Evolutionary conservation across 2,888 invertebrate species (phyloP), one percentile per base, ranked within the genome.

Genomic region (Hydrotaea cyrtoneurina): DNA sequence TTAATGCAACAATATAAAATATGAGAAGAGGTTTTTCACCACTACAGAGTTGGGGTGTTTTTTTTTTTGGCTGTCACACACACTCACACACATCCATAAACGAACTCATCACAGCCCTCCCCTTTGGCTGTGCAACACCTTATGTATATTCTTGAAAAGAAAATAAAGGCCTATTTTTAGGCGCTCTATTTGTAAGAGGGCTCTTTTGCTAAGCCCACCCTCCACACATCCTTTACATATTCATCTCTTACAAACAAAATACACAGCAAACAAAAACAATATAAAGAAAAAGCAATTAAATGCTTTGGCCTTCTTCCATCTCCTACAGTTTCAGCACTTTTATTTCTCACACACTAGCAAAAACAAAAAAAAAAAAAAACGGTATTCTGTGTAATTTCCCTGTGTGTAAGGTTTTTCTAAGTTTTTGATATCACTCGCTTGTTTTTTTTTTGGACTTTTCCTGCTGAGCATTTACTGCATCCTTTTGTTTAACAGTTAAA

Each of bases 251-350:
- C 55, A 57, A 10, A 77, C 59, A 85, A 80, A 85, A n/a, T n/a
- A n/a, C n/a, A n/a, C n/a, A n/a, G n/a, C n/a, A n/a, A n/a, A n/a
- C n/a, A n/a, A n/a, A n/a, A n/a, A n/a, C n/a, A n/a, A n/a, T n/a
- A n/a, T n/a, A n/a, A n/a, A n/a, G n/a, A n/a, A 85, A 85, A 85
- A 80, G 85, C 85, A 82, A 85, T 85, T 85, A 85, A 85, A 85
- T 85, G 85, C 82, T 80, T 85, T 77, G 75, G 76, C 53, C 73
- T 77, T 77, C 76, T 39, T 0, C 17, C 31, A 66, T 59, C 57
- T 78, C 19, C 55, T 73, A 17, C 26, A 2, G 15, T 53, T 59
- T n/a, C 31, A 57, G 69, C 78, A 26, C 76, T 75, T 78, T 87
- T 86, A 88, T 87, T 87, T 84, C 64, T 86, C 11, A 3, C 39